Percentiles rank a stretch among this genome's conserved stretches.
Evolutionary conservation across 35 echinoderm and acorn worm species (phyloP).

Genomic region (Apostichopus californicus): DNA sequence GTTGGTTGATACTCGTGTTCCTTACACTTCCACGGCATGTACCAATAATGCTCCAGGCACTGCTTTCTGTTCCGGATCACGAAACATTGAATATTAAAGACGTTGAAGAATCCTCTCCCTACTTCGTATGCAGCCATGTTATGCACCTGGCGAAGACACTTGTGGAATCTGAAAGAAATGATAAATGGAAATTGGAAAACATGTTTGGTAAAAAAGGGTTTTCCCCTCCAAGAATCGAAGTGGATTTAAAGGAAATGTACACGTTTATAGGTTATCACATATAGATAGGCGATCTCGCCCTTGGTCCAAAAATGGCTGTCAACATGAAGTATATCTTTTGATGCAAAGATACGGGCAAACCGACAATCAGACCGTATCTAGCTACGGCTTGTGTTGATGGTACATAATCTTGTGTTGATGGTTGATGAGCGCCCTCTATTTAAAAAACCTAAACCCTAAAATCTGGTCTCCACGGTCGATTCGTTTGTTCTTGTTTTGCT

Average conservation of each 20-base stretch:
- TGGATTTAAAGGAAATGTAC: neutral
- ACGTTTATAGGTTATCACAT: no score
- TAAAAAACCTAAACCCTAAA: no score
- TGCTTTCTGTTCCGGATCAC: conserved; percentile 41
- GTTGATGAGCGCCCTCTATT: no score
- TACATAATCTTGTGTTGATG: no score
- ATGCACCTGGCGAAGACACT: conserved; percentile 19
- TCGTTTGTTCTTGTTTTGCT: no score
- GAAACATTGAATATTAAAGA: conserved; percentile 33
- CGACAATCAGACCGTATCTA: no score
- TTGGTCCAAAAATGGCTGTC: no score
- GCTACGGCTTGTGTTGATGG: no score
- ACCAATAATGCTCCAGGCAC: conserved; percentile 17
- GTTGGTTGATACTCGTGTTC: conserved; percentile 7
- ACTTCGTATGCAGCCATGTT: conserved; percentile 39
- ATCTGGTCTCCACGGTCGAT: no score
- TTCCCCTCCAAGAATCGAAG: neutral
- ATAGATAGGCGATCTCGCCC: no score
- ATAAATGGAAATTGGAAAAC: neutral
- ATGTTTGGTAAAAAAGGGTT: neutral
- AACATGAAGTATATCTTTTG: no score
- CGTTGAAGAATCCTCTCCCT: conserved; percentile 41
- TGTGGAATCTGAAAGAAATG: conserved; percentile 27
- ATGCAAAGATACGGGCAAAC: no score
- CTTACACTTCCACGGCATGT: conserved; percentile 43